phyloP scores from a whole-genome alignment of 92 coral and sea anemone species.

The Palythoa grandiflora region DNA sequence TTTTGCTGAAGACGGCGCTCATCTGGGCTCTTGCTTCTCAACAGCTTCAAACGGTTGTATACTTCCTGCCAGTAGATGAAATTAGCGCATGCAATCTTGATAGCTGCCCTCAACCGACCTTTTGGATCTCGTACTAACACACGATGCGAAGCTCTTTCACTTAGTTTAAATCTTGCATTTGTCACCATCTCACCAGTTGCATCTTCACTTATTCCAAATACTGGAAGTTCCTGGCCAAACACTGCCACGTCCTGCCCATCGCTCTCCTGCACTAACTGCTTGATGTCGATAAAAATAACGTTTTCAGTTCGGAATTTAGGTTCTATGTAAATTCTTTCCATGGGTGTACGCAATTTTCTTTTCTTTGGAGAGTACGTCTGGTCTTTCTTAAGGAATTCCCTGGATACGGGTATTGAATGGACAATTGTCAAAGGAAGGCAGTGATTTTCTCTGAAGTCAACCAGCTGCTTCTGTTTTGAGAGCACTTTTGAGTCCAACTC shows the following conservation, averaged over 20 bases:
- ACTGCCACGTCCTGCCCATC: slow-evolving; percentile 34
- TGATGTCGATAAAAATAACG: slow-evolving; percentile 65
- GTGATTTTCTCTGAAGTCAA: slow-evolving; percentile 20
- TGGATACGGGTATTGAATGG: slow-evolving; percentile 1
- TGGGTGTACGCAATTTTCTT: slow-evolving; percentile 42
- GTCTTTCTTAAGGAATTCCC: slow-evolving; percentile 44
- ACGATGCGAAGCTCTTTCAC: slow-evolving; percentile 53
- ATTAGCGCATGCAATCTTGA: slow-evolving; percentile 81
- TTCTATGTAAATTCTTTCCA: slow-evolving; percentile 34
- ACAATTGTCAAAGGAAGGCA: not conserved
- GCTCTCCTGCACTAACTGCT: slow-evolving; percentile 51
- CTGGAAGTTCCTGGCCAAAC: slow-evolving; percentile 44
- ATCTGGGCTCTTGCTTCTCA: slow-evolving; percentile 62
- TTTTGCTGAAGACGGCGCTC: slow-evolving; percentile 73
- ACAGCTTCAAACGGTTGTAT: slow-evolving; percentile 58
- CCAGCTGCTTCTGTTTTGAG: slow-evolving; percentile 15
- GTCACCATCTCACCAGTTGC: slow-evolving; percentile 53
- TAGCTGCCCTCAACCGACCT: slow-evolving; percentile 71
- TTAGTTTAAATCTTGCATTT: slow-evolving; percentile 54
- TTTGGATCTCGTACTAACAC: slow-evolving; percentile 63
- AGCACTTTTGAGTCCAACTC: not conserved
- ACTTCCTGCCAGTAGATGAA: slow-evolving; percentile 76
- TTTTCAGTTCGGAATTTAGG: slow-evolving; percentile 69
- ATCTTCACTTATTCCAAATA: slow-evolving; percentile 61
- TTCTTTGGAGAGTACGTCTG: slow-evolving; percentile 58